These are phyloP conservation scores for Habrosyne pyritoides DNA, from an alignment of 2,888 invertebrate genomes.

Conservation along the genomic window DNA sequence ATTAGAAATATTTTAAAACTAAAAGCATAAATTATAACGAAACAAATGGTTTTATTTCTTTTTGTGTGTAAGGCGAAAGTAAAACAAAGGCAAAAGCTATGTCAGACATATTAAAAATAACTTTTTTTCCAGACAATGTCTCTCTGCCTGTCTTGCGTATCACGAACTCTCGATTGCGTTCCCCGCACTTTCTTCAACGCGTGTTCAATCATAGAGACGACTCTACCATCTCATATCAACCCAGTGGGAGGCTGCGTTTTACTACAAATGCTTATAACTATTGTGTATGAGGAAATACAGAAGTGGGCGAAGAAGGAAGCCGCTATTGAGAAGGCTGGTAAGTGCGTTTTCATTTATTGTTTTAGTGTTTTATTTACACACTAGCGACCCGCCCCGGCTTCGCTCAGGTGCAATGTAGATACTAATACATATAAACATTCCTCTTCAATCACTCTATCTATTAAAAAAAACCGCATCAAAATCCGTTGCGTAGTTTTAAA, in stretches of 20 bases:
- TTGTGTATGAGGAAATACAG: conserved; percentile 86
- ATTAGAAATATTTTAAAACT: no score
- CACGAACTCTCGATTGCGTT: conserved; percentile 87
- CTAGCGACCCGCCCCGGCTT: no score
- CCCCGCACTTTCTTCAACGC: conserved; percentile 84
- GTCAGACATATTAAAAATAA: no score
- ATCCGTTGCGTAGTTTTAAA: no score
- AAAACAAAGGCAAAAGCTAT: no score
- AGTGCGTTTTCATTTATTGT: conserved; percentile 9
- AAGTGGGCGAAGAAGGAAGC: conserved; percentile 74
- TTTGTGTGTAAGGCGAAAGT: no score
- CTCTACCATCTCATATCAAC: conserved; percentile 87
- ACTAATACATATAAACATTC: no score
- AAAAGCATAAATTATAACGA: no score
- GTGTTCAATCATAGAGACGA: conserved; percentile 85
- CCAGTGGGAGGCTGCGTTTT: conserved; percentile 89
- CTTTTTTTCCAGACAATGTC: conserved; percentile 85
- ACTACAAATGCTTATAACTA: conserved; percentile 87
- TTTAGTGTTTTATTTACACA: not conserved
- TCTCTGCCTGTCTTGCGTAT: conserved; percentile 87
- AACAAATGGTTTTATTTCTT: no score
- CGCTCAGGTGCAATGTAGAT: no score
- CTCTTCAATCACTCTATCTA: no score
- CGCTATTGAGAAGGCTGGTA: conserved; percentile 62
- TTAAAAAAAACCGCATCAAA: no score